Evolutionary conservation across 2,113 vertebrate genomes (phyloP).

Genomic region (Machaerirhynchus nigripectus): DNA sequence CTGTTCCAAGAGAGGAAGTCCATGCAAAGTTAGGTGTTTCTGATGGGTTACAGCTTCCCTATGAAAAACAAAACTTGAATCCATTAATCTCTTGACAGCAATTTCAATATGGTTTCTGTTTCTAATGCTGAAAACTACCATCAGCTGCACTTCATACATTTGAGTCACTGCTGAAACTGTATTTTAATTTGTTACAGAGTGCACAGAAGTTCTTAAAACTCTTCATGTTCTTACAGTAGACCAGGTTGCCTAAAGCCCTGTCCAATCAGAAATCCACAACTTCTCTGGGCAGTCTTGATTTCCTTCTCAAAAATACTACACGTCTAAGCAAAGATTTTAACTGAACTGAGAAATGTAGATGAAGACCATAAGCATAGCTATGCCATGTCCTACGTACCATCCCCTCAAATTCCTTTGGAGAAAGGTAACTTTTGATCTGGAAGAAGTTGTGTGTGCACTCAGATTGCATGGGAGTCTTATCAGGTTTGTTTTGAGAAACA

Average conservation of each 20-base stretch:
- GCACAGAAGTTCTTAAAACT: too few species aligned
- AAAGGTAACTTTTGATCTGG: not conserved
- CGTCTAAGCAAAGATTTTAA: not conserved
- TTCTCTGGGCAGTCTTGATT: not conserved
- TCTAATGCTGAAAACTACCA: not conserved
- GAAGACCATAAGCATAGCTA: not conserved
- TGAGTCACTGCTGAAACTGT: not conserved
- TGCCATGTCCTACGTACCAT: rapidly evolving
- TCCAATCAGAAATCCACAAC: not conserved
- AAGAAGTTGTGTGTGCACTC: not conserved
- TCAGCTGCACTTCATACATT: not conserved
- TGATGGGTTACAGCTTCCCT: not conserved
- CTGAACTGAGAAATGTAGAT: not conserved
- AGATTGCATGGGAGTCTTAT: not conserved
- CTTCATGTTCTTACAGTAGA: not conserved
- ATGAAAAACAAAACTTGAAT: not conserved
- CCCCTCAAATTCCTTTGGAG: not conserved
- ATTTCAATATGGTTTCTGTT: not conserved
- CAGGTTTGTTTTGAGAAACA: not conserved
- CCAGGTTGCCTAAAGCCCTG: not conserved
- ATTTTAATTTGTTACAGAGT: not conserved
- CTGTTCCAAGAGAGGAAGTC: not conserved
- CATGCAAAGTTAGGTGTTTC: not conserved
- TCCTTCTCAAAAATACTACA: not conserved
- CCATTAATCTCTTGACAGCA: not conserved